Base-by-base conservation (phyloP, 1,140 invertebrate genomes). In the Sarcophaga bullata region DNA sequence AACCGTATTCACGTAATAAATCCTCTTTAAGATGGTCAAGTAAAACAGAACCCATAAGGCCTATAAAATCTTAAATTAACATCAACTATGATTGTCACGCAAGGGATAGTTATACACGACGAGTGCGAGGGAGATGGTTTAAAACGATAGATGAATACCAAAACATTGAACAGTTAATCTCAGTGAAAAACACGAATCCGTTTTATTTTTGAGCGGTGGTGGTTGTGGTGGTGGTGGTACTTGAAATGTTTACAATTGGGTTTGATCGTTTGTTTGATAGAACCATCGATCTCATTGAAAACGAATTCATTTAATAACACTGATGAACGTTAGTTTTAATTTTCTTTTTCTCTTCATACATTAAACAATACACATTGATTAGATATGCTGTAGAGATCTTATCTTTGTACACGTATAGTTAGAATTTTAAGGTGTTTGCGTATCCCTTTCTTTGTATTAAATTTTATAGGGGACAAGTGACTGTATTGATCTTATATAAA, bases 301-400 rank as follows among this genome's bases (percentile, higher is more conserved):
- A 2, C 1, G 25, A 37, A 37, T 37, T 37, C 4, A 37, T 37
- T 37, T 37, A 37, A 37, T 4, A 37, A 37, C 25, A 37, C 25
- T n/a, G n/a, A n/a, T n/a, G n/a, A n/a, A n/a, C n/a, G n/a, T n/a
- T n/a, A n/a, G n/a, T n/a, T n/a, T n/a, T n/a, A n/a, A n/a, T n/a
- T n/a, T n/a, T n/a, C n/a, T n/a, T n/a, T n/a, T n/a, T n/a, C n/a
- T n/a, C n/a, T n/a, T n/a, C 54, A 68, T 25, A 68, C 15, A 19
- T 48, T 19, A 48, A 48, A 78, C 75, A 78, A 78, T 78, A 78
- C 47, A 25, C 47, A 25, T 19, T 11, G 75, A 78, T 78, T 78
- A 78, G 75, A 78, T 78, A 78, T 48, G 75, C 75, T 50, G 75
- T 47, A 48, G 73, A 47, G 73, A 78, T 78, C 75, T 78, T 78